These are phyloP conservation scores for Turritopsis dohrnii DNA, from an alignment of 30 jellyfish, hydroid and myxozoan genomes.

Conservation along the genomic window DNA sequence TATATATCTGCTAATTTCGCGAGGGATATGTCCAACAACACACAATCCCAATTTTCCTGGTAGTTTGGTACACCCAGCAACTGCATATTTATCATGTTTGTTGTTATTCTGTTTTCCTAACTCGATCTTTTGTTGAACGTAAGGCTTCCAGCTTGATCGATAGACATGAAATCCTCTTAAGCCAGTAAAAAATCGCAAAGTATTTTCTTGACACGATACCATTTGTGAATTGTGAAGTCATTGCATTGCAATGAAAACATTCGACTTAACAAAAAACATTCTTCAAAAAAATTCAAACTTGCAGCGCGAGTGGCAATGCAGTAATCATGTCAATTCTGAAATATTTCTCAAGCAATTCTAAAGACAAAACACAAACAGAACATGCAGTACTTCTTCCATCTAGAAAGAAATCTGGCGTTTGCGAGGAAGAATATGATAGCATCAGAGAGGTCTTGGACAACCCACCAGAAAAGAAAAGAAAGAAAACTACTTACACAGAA, in stretches of 20 bases:
- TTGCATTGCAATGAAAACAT: too few relatives aligned
- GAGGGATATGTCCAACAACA: background rate
- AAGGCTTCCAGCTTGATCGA: too few relatives aligned
- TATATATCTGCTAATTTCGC: background rate
- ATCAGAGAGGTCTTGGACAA: background rate
- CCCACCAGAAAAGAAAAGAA: background rate
- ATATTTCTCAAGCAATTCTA: background rate
- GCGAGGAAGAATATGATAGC: background rate
- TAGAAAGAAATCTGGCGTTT: background rate
- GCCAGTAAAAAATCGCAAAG: background rate
- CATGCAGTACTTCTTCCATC: background rate
- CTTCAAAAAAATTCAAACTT: too few relatives aligned
- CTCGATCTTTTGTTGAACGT: background rate
- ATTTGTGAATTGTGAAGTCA: too few relatives aligned
- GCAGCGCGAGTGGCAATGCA: too few relatives aligned
- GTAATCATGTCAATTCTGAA: background rate
- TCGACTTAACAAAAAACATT: too few relatives aligned
- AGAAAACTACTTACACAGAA: background rate
- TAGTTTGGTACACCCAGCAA: background rate
- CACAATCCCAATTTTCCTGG: background rate
- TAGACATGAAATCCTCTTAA: background rate
- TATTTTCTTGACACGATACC: too few relatives aligned
- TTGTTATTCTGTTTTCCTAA: background rate
- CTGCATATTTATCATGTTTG: background rate
- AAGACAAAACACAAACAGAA: background rate